Conservation (phyloP, 2,113 vertebrate species). For the Hassar affinis region DNA sequence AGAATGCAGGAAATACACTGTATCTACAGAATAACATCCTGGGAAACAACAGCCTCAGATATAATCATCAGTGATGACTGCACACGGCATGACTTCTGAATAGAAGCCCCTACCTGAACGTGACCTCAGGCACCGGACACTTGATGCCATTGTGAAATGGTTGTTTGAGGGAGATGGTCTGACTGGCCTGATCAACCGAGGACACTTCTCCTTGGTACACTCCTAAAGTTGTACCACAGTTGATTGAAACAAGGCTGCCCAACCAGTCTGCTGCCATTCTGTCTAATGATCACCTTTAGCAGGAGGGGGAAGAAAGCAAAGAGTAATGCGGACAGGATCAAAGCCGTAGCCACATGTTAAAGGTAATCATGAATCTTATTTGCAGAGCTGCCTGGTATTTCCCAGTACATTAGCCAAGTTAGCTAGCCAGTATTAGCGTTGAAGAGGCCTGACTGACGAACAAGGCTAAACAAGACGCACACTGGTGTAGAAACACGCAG, state of each 20-base stretch:
- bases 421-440: no score
- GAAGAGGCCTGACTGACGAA: neutral
- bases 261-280: slow-evolving; percentile 92
- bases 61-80: neutral
- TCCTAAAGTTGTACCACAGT: slow-evolving; percentile 90
- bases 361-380: neutral
- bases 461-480: no score
- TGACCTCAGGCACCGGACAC: slow-evolving; percentile 95
- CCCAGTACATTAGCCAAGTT: neutral
- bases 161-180: slow-evolving; percentile 91
- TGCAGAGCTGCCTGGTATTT: neutral
- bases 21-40: neutral
- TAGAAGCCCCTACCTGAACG: slow-evolving; percentile 82
- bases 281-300: slow-evolving; percentile 2
- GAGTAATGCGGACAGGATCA: neutral
- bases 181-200: slow-evolving; percentile 90
- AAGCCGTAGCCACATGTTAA: neutral
- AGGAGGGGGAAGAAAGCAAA: neutral
- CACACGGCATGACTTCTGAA: neutral
- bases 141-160: slow-evolving; percentile 97
- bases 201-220: slow-evolving; percentile 95
- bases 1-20: neutral
- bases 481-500: no score
- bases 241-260: slow-evolving; percentile 94
- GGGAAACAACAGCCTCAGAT: neutral